Conservation (phyloP, 2,888 invertebrate species). For the Pseudococcus jackbeardsleyi region DNA sequence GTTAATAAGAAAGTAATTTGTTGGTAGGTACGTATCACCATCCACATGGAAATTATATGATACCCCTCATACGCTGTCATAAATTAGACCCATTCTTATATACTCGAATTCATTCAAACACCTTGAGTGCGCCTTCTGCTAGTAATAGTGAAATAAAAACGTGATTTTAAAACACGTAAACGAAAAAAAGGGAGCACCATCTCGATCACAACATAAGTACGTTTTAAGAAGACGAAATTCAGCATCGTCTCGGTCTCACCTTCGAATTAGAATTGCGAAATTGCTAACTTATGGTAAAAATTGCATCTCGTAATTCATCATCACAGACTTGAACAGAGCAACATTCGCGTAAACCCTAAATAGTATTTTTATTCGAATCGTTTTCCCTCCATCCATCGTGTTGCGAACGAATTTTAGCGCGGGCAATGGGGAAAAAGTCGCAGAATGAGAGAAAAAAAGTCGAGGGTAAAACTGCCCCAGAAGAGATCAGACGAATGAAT, state of each 20-base stretch:
- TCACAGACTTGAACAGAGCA: constrained; percentile 15
- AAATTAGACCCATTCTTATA: not conserved
- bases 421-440: constrained; percentile 4
- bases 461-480: constrained; percentile 63
- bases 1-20: too few species aligned
- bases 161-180: not conserved
- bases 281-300: constrained; percentile 44
- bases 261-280: constrained; percentile 4
- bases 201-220: not conserved
- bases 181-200: not conserved
- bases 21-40: too few species aligned
- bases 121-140: not conserved
- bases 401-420: not conserved
- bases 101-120: not conserved
- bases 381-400: not conserved
- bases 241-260: not conserved
- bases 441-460: constrained; percentile 58
- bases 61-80: not conserved
- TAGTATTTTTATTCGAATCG: constrained; percentile 59
- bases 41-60: too few species aligned
- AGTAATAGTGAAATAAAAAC: not conserved
- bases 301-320: constrained; percentile 47
- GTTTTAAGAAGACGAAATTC: not conserved
- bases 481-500: constrained; percentile 63
- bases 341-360: constrained; percentile 52